Percentiles rank a stretch among this genome's conserved stretches.
Evolutionary conservation across 2,888 invertebrate genomes (phyloP).

Genomic region (Coleophora flavipennella): DNA sequence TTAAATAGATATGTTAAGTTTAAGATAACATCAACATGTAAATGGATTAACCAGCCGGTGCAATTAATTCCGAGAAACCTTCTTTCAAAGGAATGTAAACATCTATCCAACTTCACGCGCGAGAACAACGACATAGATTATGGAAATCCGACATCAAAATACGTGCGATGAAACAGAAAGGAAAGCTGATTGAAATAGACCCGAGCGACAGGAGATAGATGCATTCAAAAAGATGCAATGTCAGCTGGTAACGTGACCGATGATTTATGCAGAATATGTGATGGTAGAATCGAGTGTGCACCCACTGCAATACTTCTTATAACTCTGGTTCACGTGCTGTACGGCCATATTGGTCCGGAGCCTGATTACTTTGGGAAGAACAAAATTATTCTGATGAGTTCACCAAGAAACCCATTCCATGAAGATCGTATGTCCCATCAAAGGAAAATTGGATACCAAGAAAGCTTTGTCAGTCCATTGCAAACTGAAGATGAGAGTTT

Average conservation of each 20-base stretch:
- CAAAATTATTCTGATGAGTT: conserved; percentile 14
- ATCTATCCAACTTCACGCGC: no score
- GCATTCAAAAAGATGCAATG: conserved; percentile 48
- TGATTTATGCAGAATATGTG: conserved; percentile 59
- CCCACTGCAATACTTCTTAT: conserved; percentile 61
- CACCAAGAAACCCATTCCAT: background rate
- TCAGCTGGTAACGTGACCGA: conserved; percentile 42
- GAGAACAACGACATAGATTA: no score
- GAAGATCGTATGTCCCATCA: background rate
- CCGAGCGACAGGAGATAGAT: background rate
- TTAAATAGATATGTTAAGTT: no score
- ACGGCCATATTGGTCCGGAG: conserved; percentile 49
- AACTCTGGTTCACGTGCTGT: conserved; percentile 53
- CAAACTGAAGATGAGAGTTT: conserved; percentile 2
- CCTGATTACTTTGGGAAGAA: conserved; percentile 49
- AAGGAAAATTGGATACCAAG: conserved; percentile 2
- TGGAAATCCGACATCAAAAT: no score
- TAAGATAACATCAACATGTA: no score
- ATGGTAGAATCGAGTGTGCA: conserved; percentile 59
- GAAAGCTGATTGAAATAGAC: no score
- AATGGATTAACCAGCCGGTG: no score
- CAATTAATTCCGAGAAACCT: no score
- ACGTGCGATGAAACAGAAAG: no score
- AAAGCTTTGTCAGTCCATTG: no score
- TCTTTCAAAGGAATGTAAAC: no score